A percentile compares a stretch with the other conserved stretches of the same genome.
Evolutionary conservation across 2,113 vertebrate genomes (phyloP).

Genomic region (Penelope pileata): DNA sequence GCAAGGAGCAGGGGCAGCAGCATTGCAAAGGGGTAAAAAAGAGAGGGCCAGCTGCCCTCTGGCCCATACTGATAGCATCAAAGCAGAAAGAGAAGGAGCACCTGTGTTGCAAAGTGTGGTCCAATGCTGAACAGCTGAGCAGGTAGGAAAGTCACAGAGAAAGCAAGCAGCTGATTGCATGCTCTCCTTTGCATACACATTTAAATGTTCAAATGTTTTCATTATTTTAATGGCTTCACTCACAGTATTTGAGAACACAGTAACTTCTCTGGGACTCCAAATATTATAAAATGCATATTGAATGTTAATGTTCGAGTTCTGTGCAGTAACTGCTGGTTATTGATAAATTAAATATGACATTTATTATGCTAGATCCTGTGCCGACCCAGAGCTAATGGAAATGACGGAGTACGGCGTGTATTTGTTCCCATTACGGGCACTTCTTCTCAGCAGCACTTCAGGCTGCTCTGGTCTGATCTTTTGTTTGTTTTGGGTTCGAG

Average conservation of each 20-base stretch:
- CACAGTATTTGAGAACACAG: not conserved
- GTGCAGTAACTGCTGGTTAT: not conserved
- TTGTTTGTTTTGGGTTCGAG: not conserved
- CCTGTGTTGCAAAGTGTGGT: not conserved
- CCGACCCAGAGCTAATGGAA: slow-evolving; percentile 6
- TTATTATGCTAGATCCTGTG: not conserved
- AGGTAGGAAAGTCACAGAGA: not conserved
- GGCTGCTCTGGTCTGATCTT: not conserved
- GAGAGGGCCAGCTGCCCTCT: not conserved
- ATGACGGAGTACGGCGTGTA: not conserved
- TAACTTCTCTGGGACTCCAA: not conserved
- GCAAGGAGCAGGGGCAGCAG: not conserved
- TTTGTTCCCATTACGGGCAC: not conserved
- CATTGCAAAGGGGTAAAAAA: too few relatives aligned
- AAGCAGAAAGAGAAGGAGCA: not conserved
- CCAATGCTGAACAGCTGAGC: not conserved
- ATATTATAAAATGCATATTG: not conserved
- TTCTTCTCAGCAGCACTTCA: not conserved
- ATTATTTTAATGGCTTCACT: not conserved
- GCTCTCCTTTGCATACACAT: not conserved
- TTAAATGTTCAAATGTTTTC: not conserved
- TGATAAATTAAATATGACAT: slow-evolving; percentile 30
- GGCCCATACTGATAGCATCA: not conserved
- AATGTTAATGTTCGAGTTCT: not conserved
- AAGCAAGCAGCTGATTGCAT: not conserved